phyloP scores from a whole-genome alignment of 2,888 invertebrate genomes.

The Xestia c-nigrum region DNA sequence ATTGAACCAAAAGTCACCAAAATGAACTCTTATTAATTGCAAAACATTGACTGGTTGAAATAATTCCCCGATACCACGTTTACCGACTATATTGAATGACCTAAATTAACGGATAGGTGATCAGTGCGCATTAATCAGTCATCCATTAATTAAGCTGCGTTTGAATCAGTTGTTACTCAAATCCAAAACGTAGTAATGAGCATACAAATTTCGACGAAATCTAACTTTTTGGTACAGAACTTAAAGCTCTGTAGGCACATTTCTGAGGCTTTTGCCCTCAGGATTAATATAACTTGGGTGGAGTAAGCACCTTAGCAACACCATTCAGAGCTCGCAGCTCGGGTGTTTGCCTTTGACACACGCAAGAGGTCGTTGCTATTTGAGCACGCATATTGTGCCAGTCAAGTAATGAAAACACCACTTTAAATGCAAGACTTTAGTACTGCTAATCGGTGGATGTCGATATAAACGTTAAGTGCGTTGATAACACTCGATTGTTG shows the following conservation, averaged over 20 bases:
- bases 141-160: conserved; percentile 44
- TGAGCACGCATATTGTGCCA: conserved; percentile 58
- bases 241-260: conserved; percentile 33
- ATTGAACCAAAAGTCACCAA: not conserved
- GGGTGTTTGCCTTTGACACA: conserved; percentile 72
- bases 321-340: conserved; percentile 56
- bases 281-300: conserved; percentile 63
- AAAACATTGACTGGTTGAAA: conserved; percentile 35
- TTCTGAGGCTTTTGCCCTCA: conserved; percentile 54
- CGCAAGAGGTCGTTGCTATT: conserved; percentile 69
- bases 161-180: conserved; percentile 20
- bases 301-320: conserved; percentile 57
- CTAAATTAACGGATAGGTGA: conserved; percentile 47
- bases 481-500: conserved; percentile 24
- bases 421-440: conserved; percentile 50
- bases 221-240: conserved; percentile 23
- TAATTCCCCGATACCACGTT: conserved; percentile 7
- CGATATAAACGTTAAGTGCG: conserved; percentile 3
- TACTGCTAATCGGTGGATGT: conserved; percentile 29
- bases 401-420: conserved; percentile 54
- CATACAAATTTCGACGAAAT: conserved; percentile 17
- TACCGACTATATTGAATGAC: conserved; percentile 26
- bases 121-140: conserved; percentile 40
- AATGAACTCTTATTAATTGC: conserved; percentile 9
- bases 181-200: conserved; percentile 12